phyloP scores from a whole-genome alignment of 2,797 vertebrate genomes.

The Neosilurus mollespiculum region DNA sequence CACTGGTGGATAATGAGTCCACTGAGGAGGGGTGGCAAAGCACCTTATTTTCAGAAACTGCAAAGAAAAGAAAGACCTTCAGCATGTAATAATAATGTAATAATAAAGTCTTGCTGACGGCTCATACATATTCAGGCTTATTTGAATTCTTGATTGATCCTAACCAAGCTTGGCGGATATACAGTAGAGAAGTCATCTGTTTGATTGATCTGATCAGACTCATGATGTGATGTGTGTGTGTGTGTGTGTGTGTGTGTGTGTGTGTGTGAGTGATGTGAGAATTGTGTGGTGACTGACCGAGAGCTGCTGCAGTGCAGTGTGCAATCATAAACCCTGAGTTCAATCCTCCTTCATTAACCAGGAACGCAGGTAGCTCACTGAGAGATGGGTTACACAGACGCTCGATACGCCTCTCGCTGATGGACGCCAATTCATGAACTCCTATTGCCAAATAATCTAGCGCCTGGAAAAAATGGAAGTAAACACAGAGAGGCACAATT shows the following conservation, averaged over 20 bases:
- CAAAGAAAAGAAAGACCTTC: constrained; percentile 48
- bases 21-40: constrained; percentile 97
- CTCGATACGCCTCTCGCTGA: constrained; percentile 95
- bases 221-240: neutral
- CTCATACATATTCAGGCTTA: neutral
- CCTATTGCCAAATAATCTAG: constrained; percentile 94
- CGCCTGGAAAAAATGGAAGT: constrained; percentile 71
- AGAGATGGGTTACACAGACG: constrained; percentile 94
- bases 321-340: constrained; percentile 99
- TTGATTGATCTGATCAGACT: neutral
- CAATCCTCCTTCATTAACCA: constrained; percentile 94
- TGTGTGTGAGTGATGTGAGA: neutral
- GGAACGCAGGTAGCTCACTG: constrained; percentile 93
- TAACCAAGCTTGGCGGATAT: neutral
- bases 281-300: constrained; percentile 74
- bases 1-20: constrained; percentile 97
- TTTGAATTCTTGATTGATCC: neutral
- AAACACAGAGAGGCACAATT: neutral
- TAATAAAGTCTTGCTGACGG: neutral
- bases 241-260: neutral
- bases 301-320: constrained; percentile 92
- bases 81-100: neutral
- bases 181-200: neutral
- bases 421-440: constrained; percentile 92
- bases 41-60: constrained; percentile 97